phyloP scores from a whole-genome alignment of 2,797 vertebrate genomes.

The Lindbergichthys nudifrons region DNA sequence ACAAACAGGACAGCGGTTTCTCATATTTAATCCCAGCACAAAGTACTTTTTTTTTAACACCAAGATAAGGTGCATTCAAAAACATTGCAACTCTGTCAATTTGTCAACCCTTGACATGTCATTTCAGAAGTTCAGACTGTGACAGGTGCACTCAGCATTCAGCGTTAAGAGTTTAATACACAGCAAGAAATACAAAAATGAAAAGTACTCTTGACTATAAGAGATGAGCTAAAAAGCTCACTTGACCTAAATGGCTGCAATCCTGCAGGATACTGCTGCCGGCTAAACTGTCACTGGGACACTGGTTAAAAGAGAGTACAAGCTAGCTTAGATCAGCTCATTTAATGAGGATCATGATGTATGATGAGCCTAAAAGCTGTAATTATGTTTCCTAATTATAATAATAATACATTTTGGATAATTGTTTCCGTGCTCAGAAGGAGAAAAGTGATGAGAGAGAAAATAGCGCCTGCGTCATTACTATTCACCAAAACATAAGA shows the following conservation, averaged over 20 bases:
- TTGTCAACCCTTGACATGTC: neutral
- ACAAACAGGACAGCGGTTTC: neutral
- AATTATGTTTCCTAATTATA: neutral
- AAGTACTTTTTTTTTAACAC: neutral
- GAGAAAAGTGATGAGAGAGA: neutral
- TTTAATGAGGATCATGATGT: slow-evolving; percentile 13
- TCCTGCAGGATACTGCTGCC: slow-evolving; percentile 27
- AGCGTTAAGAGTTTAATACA: neutral
- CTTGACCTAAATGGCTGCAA: slow-evolving; percentile 40
- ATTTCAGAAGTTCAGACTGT: neutral
- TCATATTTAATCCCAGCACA: neutral
- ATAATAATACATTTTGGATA: too few species aligned
- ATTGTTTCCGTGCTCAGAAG: slow-evolving; percentile 14
- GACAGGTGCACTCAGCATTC: neutral
- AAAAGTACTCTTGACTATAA: neutral
- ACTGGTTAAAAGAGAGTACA: slow-evolving; percentile 20
- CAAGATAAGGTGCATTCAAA: neutral
- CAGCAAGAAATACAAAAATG: neutral
- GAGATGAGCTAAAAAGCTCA: slow-evolving; percentile 22
- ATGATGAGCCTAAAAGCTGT: neutral
- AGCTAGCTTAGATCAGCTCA: slow-evolving; percentile 27
- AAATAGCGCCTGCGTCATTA: neutral
- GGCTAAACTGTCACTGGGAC: slow-evolving; percentile 25
- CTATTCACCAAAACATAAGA: slow-evolving; percentile 7
- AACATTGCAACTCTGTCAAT: neutral